A percentile compares a stretch with the other conserved stretches of the same genome.
phyloP scores from a whole-genome alignment of 1,140 invertebrate genomes.

The Agraylea sexmaculata region DNA sequence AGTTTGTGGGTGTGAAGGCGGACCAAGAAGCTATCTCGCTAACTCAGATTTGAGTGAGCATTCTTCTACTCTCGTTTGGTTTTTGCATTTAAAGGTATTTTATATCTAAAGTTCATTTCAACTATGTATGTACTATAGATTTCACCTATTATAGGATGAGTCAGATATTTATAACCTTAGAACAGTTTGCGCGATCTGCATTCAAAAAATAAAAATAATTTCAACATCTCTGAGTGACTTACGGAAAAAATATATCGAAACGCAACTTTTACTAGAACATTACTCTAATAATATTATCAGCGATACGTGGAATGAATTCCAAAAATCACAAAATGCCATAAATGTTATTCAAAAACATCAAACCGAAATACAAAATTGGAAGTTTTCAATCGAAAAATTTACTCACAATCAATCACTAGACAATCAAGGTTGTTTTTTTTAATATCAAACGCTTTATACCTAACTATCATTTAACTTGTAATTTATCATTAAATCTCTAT shows the following conservation, averaged over 20 bases:
- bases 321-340: constrained; percentile 3
- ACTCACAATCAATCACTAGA: not conserved
- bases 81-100: constrained; percentile 34
- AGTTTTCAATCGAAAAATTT: not conserved
- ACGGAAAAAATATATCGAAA: constrained; percentile 11
- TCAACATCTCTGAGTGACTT: constrained; percentile 11
- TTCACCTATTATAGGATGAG: not conserved
- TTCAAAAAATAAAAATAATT: constrained; percentile 13
- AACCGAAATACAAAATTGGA: constrained; percentile 1
- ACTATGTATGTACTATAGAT: constrained; percentile 3
- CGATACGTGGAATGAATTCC: constrained; percentile 7
- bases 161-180: not conserved
- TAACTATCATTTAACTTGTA: not conserved
- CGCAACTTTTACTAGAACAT: constrained; percentile 8
- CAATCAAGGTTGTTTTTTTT: not conserved
- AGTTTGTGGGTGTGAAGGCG: too few species aligned
- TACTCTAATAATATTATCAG: constrained; percentile 1
- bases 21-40: too few species aligned
- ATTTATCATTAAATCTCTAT: not conserved
- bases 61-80: too few species aligned
- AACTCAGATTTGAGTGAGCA: too few species aligned
- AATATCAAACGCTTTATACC: not conserved
- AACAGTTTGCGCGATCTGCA: constrained; percentile 15
- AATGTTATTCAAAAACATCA: not conserved
- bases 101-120: constrained; percentile 7